These are phyloP conservation scores for Cathartes aura DNA, from an alignment of 2,113 vertebrate genomes.

Conservation along the genomic window DNA sequence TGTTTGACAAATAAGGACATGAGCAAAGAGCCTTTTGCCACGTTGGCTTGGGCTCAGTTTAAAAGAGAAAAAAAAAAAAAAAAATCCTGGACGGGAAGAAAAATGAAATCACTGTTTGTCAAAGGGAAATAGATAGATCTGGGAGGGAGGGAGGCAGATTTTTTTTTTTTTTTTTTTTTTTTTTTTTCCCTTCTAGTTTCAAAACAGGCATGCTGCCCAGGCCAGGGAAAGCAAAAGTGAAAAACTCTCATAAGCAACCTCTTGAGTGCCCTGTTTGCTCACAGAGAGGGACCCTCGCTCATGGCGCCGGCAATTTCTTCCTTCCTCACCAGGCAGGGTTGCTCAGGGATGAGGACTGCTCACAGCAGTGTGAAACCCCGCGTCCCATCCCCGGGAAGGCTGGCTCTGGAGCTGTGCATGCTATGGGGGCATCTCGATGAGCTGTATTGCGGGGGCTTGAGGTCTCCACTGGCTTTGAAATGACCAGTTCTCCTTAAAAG, in stretches of 20 bases:
- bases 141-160: background rate
- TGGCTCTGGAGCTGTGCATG: background rate
- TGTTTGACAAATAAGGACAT: conserved; percentile 74
- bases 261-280: background rate
- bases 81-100: conserved; percentile 63
- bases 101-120: conserved; percentile 67
- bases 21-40: conserved; percentile 72
- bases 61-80: conserved; percentile 3
- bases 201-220: conserved; percentile 4
- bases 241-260: background rate
- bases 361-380: background rate
- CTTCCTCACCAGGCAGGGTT: background rate
- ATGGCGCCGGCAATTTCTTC: background rate
- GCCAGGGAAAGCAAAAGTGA: background rate
- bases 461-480: background rate
- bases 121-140: conserved; percentile 65
- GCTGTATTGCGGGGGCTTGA: background rate
- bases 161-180: background rate
- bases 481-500: background rate
- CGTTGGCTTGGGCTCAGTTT: conserved; percentile 64
- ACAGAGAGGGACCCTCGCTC: background rate
- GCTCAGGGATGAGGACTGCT: background rate
- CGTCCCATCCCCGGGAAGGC: fast-evolving
- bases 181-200: conserved; percentile 45
- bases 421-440: background rate